Evolutionary conservation across 2,888 invertebrate species (phyloP).

Genomic region (Aporophyla nigra): DNA sequence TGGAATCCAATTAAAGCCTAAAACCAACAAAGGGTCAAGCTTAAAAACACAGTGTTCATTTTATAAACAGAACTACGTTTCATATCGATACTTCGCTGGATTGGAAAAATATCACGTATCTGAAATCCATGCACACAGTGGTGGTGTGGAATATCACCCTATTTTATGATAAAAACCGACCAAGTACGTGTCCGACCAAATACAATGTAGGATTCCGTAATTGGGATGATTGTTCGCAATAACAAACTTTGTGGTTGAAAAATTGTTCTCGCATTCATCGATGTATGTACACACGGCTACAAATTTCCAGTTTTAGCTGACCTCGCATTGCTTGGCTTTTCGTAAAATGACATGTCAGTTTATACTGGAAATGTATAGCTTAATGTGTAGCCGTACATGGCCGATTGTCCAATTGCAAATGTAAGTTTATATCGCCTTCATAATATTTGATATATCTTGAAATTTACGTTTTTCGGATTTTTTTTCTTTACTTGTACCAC

Average conservation of each 20-base stretch:
- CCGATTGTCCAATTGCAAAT: neutral
- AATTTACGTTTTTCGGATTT: neutral
- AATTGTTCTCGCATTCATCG: neutral
- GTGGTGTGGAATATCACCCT: slow-evolving; percentile 9
- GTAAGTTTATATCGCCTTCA: too few relatives aligned
- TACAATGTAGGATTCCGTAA: neutral
- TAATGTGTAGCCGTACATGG: too few relatives aligned
- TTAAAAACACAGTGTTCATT: neutral
- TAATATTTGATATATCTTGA: neutral
- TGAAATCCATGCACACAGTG: slow-evolving; percentile 11
- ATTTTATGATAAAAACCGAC: neutral
- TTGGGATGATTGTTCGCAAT: neutral
- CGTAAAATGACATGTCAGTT: too few relatives aligned
- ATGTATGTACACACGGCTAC: too few relatives aligned
- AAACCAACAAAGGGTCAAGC: neutral
- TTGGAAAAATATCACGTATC: slow-evolving; percentile 36
- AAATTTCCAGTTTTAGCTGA: too few relatives aligned
- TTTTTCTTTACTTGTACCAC: neutral
- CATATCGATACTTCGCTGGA: neutral
- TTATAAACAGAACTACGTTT: slow-evolving; percentile 9
- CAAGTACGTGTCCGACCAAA: neutral
- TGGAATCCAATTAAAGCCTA: neutral
- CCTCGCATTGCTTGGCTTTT: too few relatives aligned
- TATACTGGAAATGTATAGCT: too few relatives aligned
- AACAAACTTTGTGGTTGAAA: neutral